Conservation (phyloP, 2,888 invertebrate species). For the Ecdyonurus torrentis region DNA sequence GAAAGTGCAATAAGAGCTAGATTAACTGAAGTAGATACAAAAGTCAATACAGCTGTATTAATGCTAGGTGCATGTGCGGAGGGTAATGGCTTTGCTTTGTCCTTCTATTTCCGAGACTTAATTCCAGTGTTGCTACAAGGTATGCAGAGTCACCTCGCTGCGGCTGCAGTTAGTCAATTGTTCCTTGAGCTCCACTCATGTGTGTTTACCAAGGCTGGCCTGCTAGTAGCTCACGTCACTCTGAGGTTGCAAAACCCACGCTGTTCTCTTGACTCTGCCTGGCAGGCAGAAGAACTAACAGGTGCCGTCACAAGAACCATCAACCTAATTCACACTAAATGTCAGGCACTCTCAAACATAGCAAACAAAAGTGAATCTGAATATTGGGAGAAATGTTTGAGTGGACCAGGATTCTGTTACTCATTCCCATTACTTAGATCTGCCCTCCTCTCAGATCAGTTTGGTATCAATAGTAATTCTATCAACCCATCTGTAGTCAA, state of each 20-base stretch:
- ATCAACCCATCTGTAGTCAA: conserved; percentile 37
- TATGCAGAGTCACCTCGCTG: conserved; percentile 60
- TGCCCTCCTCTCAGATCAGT: conserved; percentile 29
- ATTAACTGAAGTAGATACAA: conserved; percentile 36
- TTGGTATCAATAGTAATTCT: conserved; percentile 11
- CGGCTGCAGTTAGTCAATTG: conserved; percentile 43
- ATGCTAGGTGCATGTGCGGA: conserved; percentile 13
- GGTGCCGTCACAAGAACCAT: conserved; percentile 47
- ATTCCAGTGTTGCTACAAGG: conserved; percentile 41
- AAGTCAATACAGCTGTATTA: conserved; percentile 10
- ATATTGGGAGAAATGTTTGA: conserved; percentile 2
- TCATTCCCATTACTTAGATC: conserved; percentile 59
- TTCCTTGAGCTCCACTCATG: conserved; percentile 41
- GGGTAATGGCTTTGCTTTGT: conserved; percentile 27
- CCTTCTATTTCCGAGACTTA: conserved; percentile 37
- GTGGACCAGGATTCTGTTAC: conserved; percentile 64
- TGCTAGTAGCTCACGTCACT: conserved; percentile 49
- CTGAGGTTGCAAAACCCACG: conserved; percentile 60
- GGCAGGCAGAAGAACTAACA: conserved; percentile 53
- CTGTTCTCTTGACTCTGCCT: conserved; percentile 58
- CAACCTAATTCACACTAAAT: conserved; percentile 34
- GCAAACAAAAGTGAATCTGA: neutral
- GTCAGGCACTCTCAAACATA: conserved; percentile 21
- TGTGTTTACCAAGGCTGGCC: conserved; percentile 28
- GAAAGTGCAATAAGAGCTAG: conserved; percentile 60